These are phyloP conservation scores for Troglohyphantes excavatus DNA, from an alignment of 2,888 invertebrate species.

Conservation along the genomic window DNA sequence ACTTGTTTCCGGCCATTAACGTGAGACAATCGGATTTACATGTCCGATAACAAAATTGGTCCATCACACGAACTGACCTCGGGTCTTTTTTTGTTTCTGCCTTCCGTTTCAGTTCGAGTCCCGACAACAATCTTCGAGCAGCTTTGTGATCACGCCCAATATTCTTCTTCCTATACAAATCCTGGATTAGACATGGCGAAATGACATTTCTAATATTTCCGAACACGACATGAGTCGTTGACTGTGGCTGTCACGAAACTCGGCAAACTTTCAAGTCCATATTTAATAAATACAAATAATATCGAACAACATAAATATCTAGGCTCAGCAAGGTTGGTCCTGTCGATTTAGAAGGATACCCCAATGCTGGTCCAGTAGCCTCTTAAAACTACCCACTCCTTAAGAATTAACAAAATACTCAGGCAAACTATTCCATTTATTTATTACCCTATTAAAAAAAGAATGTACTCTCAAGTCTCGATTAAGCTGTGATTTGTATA, in stretches of 20 bases:
- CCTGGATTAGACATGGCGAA: conserved; percentile 33
- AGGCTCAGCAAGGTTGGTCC: too few species aligned
- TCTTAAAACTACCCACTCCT: too few species aligned
- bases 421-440: too few species aligned
- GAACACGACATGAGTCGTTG: conserved; percentile 29
- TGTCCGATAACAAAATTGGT: conserved; percentile 54
- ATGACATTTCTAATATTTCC: conserved; percentile 4
- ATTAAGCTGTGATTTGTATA: too few species aligned
- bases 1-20: conserved; percentile 65
- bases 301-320: too few species aligned
- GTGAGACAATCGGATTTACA: conserved; percentile 54
- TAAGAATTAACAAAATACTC: too few species aligned
- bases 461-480: too few species aligned
- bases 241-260: neutral
- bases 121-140: neutral
- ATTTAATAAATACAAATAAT: too few species aligned
- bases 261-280: neutral
- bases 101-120: neutral
- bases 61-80: conserved; percentile 52
- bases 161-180: conserved; percentile 36
- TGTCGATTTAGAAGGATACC: too few species aligned
- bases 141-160: conserved; percentile 23
- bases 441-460: too few species aligned
- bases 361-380: too few species aligned
- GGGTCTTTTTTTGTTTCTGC: neutral